Evolutionary conservation across 2,113 vertebrate species (phyloP), one percentile per base, ranked within the genome.

Genomic region (Anseranas semipalmata): DNA sequence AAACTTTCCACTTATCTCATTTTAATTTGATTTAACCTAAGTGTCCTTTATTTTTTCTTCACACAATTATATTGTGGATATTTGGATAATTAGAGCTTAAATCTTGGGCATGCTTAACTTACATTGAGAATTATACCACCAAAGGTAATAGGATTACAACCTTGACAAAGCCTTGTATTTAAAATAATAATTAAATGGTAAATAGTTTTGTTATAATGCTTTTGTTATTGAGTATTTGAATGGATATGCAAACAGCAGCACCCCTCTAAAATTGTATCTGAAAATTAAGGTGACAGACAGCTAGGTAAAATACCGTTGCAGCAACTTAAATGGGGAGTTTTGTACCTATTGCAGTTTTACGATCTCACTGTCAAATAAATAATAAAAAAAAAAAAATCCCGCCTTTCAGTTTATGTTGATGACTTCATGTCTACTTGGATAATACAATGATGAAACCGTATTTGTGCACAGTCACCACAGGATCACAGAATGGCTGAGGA

Each of bases 171-270:
- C 39, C 43, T 28, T 91, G 43, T 53, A 79, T 39, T 72, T 89
- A 87, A 91, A 72, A 90, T 89, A 90, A 73, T 72, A 89, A 95
- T 96, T 87, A 88, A 45, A 72, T 75, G 59, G 66, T 89, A 41
- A 67, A 35, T 63, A 50, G 32, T 53, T 95, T 81, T 71, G 62
- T 86, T 91, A 30, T n/a, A 72, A 15, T 75, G 39, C 43, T 87
- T 91, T 81, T 91, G 9, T 74, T 62, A 58, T 21, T 92, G 87
- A 70, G 20, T 58, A 33, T 81, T 75, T 87, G 52, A 87, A 65
- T 55, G 17, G 25, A 50, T 91, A 17, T 65, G 48, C 87, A 88
- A 95, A 87, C 66, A 87, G 66, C 33, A 79, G 39, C 66, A 73
- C 14, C 27, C 62, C 41, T 82, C 62, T 89, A 43, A 87, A 87